Conservation (phyloP, 2,113 vertebrate species). For the Pavo muticus region DNA sequence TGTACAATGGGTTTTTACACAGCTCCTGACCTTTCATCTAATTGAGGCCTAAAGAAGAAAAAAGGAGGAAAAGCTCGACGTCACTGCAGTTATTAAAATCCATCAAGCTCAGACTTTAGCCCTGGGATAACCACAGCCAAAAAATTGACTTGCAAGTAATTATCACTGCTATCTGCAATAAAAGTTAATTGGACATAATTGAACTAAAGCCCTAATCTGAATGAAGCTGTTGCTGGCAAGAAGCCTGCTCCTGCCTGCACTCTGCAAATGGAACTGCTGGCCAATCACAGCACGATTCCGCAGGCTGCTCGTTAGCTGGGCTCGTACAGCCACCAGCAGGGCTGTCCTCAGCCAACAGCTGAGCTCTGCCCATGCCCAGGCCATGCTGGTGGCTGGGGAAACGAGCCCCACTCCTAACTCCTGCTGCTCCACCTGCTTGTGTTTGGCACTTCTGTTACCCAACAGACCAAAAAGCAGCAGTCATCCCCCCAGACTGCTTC, state of each 20-base stretch:
- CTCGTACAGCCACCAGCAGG: constrained; percentile 62
- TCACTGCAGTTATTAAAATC: constrained; percentile 79
- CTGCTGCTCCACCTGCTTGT: constrained; percentile 42
- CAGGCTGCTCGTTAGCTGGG: constrained; percentile 52
- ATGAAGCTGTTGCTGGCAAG: constrained; percentile 77
- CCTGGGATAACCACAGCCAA: constrained; percentile 75
- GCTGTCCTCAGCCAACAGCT: constrained; percentile 39
- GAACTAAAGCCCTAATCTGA: constrained; percentile 81
- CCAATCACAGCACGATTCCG: constrained; percentile 64
- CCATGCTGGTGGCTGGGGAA: constrained; percentile 65
- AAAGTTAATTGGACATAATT: constrained; percentile 85
- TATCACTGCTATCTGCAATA: constrained; percentile 82
- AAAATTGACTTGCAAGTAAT: constrained; percentile 82
- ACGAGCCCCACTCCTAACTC: not conserved
- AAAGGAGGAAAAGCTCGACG: constrained; percentile 41
- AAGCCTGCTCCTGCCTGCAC: constrained; percentile 72
- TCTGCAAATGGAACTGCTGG: constrained; percentile 74
- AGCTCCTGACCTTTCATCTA: constrained; percentile 73
- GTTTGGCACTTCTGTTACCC: constrained; percentile 62
- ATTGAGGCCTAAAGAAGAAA: constrained; percentile 69
- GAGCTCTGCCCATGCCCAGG: not conserved
- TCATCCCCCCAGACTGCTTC: not conserved
- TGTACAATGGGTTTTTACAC: constrained; percentile 71
- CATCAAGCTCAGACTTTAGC: constrained; percentile 78
- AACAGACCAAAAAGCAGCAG: constrained; percentile 56